phyloP scores from a whole-genome alignment of 2,888 invertebrate genomes.

The Xestia c-nigrum region DNA sequence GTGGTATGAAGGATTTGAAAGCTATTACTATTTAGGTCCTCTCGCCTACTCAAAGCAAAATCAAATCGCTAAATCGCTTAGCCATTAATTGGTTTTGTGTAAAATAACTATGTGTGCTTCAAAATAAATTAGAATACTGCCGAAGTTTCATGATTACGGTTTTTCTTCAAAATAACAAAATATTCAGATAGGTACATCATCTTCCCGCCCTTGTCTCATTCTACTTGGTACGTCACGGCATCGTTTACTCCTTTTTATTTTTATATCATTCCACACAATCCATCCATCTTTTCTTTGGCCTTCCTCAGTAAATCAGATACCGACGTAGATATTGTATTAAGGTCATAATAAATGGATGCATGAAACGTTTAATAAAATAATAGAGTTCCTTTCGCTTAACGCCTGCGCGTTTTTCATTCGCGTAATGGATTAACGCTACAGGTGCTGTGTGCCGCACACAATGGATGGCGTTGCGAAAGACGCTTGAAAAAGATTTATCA shows the following conservation, averaged over 20 bases:
- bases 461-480: not conserved
- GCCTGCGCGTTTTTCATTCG: not conserved
- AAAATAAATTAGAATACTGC: not conserved
- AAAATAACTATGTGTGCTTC: not conserved
- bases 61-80: no score
- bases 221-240: no score
- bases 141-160: not conserved
- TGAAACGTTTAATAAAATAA: not conserved
- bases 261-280: no score
- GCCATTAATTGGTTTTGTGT: no score
- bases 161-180: not conserved
- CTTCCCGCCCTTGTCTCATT: no score
- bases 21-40: no score
- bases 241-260: no score
- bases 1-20: not conserved
- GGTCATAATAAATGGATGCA: not conserved
- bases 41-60: no score
- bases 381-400: not conserved
- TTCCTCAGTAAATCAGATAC: not conserved
- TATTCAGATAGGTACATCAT: not conserved
- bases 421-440: not conserved
- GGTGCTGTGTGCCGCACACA: not conserved
- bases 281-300: no score
- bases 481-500: not conserved
- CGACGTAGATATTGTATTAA: not conserved